Evolutionary conservation across 2,888 invertebrate genomes (phyloP).

Genomic region (Drosophila glabriapex): DNA sequence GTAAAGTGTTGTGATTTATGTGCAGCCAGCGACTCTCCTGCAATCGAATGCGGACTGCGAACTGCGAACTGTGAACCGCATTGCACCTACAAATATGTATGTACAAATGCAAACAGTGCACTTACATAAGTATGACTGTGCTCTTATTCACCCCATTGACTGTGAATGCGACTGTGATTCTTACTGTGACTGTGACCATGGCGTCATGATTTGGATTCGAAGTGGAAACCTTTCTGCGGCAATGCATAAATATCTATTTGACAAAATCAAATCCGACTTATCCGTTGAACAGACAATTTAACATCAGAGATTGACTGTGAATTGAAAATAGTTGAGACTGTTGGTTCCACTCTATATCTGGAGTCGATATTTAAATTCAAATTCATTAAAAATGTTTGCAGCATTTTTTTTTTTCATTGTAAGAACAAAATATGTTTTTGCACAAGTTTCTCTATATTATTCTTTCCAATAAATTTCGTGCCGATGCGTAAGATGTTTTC

Average conservation of each 20-base stretch:
- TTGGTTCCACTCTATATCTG: not conserved
- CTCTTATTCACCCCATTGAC: constrained; percentile 1
- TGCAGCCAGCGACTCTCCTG: constrained; percentile 31
- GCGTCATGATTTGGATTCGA: constrained; percentile 38
- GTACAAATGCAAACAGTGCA: not conserved
- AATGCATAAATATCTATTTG: constrained; percentile 37
- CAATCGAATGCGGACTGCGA: constrained; percentile 55
- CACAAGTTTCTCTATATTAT: not conserved
- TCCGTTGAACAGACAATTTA: not conserved
- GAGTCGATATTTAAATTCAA: not conserved
- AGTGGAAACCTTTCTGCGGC: constrained; percentile 34
- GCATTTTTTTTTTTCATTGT: not conserved
- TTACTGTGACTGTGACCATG: constrained; percentile 39
- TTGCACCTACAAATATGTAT: constrained; percentile 9
- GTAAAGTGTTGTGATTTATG: constrained; percentile 71
- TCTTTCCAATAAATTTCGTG: not conserved
- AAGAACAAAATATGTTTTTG: not conserved
- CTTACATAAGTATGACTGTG: not conserved
- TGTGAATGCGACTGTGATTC: constrained; percentile 3
- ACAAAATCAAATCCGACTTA: constrained; percentile 23
- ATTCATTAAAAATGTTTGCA: not conserved
- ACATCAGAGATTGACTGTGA: not conserved
- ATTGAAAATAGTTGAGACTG: not conserved
- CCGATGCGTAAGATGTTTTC: not conserved
- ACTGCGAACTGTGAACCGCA: constrained; percentile 37